phyloP scores from a whole-genome alignment of 1,140 invertebrate genomes.

The Oreohelix idahoensis region DNA sequence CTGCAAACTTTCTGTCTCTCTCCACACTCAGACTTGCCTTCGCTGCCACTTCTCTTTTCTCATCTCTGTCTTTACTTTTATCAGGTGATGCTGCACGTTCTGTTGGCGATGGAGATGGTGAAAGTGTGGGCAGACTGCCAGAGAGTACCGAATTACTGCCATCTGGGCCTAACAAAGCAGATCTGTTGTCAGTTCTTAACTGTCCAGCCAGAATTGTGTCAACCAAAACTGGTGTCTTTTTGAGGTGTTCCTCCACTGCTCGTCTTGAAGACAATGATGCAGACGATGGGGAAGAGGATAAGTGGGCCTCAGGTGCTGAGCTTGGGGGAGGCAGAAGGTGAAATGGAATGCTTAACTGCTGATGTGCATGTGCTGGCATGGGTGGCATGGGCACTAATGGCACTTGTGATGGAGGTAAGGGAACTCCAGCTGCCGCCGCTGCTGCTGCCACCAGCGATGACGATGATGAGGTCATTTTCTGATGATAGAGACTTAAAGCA shows the following conservation, averaged over 20 bases:
- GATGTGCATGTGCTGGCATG: conserved; percentile 38
- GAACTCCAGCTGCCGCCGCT: conserved; percentile 20
- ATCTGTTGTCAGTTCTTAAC: not conserved
- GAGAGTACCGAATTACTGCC: not conserved
- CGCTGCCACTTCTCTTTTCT: not conserved
- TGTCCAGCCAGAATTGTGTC: conserved; percentile 36
- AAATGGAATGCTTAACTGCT: conserved; percentile 32
- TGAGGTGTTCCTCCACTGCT: conserved; percentile 29
- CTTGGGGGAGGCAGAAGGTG: conserved; percentile 38
- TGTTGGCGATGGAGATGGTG: conserved; percentile 53
- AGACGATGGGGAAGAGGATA: not conserved
- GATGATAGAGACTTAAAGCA: conserved; percentile 23
- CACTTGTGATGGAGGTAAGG: conserved; percentile 36
- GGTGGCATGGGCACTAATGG: conserved; percentile 39
- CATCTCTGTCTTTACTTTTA: conserved; percentile 30
- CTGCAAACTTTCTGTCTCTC: conserved; percentile 14
- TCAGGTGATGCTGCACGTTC: not conserved
- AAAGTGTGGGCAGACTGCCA: conserved; percentile 44
- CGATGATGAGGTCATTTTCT: conserved; percentile 23
- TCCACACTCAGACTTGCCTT: conserved; percentile 15
- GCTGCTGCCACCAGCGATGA: not conserved
- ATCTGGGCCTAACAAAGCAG: not conserved
- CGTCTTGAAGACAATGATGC: conserved; percentile 18
- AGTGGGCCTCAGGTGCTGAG: not conserved
- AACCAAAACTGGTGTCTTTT: conserved; percentile 5